Evolutionary conservation across 2,888 invertebrate genomes (phyloP), one percentile per base, ranked within the genome.

Genomic region (Eupithecia exiguata): DNA sequence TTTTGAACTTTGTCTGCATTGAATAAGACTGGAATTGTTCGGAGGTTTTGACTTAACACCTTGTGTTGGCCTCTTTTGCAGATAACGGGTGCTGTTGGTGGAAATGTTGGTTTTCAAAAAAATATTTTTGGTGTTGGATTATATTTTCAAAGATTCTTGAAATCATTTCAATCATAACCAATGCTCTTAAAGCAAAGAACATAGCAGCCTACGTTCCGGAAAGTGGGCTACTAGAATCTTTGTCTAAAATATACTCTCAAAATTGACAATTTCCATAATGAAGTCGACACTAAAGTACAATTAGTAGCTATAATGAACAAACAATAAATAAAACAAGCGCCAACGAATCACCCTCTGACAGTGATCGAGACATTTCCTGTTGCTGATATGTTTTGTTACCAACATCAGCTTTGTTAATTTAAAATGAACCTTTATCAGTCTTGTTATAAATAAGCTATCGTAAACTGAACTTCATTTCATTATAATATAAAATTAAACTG

Each of bases 331-430:
- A 71, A 62, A 68, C 58, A 25, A 49, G 67, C 35, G 53, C 43
- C 21, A 25, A 61, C 61, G 62, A 67, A 53, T 71, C 35, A 62
- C 58, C 35, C 30, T 71, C 43, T 67, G 66, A 49, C 69, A 40
- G 66, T 67, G 69, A 38, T 30, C 43, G 43, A 70, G 69, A 72
- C 70, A 66, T 75, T 72, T 75, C 75, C 75, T 75, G 68, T 70
- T 70, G 40, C 72, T 72, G 75, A 75, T 75, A 72, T 62, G 25
- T 58, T 58, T 25, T 58, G 25, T 35, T 62, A 62, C 30, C 35
- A 66, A 21, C 35, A 21, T 66, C 21, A 21, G 21, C 35, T 35
- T 62, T 61, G 61, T 30, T 58, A 58, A 35, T 62, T 62, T 35
- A 35, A 16, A 61, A 61, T 61, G 25, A 7, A 61, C 61, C 5